These are phyloP conservation scores for Phyto melanocephala DNA, from an alignment of 2,888 invertebrate genomes.

Conservation along the genomic window DNA sequence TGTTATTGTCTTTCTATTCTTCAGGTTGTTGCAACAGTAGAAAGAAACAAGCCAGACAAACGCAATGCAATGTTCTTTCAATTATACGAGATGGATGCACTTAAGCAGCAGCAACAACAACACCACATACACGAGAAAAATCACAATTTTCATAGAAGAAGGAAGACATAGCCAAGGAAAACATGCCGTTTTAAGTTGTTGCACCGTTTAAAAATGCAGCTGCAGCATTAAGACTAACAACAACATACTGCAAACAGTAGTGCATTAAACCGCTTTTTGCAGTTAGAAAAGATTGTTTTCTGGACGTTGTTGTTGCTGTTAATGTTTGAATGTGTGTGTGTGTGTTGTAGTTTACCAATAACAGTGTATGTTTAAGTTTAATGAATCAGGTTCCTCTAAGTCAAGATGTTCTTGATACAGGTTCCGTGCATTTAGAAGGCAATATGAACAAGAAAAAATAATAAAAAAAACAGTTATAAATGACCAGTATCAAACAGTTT, in stretches of 20 bases:
- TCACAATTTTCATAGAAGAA: conserved; percentile 56
- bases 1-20: conserved; percentile 23
- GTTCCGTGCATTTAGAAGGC: conserved; percentile 56
- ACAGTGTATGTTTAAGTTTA: conserved; percentile 56
- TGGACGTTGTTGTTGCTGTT: conserved; percentile 52
- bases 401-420: conserved; percentile 64
- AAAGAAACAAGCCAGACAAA: conserved; percentile 65
- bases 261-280: conserved; percentile 63
- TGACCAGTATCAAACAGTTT: conserved; percentile 57
- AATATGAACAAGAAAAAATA: conserved; percentile 7
- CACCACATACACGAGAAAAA: conserved; percentile 52
- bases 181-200: conserved; percentile 54
- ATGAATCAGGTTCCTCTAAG: conserved; percentile 64
- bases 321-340: conserved; percentile 9
- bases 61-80: conserved; percentile 62
- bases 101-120: conserved; percentile 50
- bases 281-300: conserved; percentile 61
- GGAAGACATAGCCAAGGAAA: conserved; percentile 53
- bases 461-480: conserved; percentile 55
- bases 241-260: conserved; percentile 51
- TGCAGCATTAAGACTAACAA: conserved; percentile 52
- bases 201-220: conserved; percentile 58
- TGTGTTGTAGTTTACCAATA: conserved; percentile 41
- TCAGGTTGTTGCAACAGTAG: conserved; percentile 42
- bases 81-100: conserved; percentile 62